Percentiles rank a stretch among this genome's conserved stretches.
Conservation (phyloP, 2,888 invertebrate genomes). For the Branchellion lobata region DNA sequence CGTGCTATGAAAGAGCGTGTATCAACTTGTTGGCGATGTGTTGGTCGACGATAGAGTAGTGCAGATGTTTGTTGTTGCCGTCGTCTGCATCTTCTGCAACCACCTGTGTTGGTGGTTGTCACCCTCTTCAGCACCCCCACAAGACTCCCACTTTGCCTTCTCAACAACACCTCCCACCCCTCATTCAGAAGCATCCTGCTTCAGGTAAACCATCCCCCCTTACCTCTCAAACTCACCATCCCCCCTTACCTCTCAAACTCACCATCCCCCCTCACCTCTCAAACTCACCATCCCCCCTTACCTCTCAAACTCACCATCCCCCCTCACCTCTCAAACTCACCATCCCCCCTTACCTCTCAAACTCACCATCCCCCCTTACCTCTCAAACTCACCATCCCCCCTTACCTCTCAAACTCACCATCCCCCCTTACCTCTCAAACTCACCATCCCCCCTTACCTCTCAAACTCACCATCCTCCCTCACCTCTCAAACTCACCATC, state of each 20-base stretch:
- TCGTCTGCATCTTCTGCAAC: slow-evolving; percentile 39
- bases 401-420: not conserved
- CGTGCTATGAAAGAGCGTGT: no score
- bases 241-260: no score
- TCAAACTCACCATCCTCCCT: not conserved
- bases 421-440: not conserved
- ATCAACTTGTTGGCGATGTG: not conserved
- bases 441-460: not conserved
- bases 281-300: no score
- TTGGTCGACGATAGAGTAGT: slow-evolving; percentile 36
- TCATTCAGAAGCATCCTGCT: no score
- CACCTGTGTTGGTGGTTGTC: slow-evolving; percentile 5
- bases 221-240: no score
- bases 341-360: not conserved
- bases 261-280: no score
- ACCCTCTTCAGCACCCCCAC: no score
- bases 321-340: not conserved
- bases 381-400: not conserved
- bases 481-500: no score
- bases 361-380: not conserved
- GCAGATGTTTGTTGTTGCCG: slow-evolving; percentile 31
- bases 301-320: not conserved
- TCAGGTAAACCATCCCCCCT: no score
- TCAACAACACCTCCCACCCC: no score
- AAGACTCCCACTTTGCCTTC: no score